These are phyloP conservation scores for Hyalella azteca DNA, from an alignment of 2,888 invertebrate genomes.

Conservation along the genomic window DNA sequence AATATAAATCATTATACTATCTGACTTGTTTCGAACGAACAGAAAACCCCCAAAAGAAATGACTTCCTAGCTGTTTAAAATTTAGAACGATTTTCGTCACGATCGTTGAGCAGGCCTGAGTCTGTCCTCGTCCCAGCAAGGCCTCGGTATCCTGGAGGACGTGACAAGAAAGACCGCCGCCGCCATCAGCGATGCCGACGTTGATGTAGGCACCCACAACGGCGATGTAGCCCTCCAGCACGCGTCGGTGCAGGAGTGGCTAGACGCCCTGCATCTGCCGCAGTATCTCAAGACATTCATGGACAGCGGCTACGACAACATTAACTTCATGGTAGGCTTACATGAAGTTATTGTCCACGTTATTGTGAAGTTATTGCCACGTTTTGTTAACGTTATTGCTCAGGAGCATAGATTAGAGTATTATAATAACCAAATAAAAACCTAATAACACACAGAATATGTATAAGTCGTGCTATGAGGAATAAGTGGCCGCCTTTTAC, in stretches of 20 bases:
- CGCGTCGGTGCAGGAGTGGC: constrained; percentile 74
- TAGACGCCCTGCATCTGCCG: constrained; percentile 76
- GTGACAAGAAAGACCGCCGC: background rate
- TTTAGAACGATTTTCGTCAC: background rate
- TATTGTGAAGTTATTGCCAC: no score
- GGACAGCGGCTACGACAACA: constrained; percentile 88
- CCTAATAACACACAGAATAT: no score
- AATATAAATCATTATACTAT: no score
- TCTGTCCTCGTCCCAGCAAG: constrained; percentile 53
- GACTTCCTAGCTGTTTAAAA: no score
- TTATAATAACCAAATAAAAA: no score
- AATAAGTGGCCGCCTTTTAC: no score
- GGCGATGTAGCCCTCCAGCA: background rate
- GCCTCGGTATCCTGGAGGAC: constrained; percentile 41
- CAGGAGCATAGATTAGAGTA: no score
- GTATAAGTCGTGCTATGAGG: no score
- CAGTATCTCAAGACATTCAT: constrained; percentile 85
- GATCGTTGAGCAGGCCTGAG: constrained; percentile 57
- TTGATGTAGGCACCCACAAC: background rate
- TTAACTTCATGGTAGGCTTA: constrained; percentile 80
- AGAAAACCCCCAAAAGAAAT: no score
- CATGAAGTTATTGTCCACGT: background rate
- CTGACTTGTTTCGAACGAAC: no score
- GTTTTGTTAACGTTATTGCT: no score
- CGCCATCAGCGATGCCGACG: background rate